Percentiles rank a stretch among this genome's conserved stretches.
phyloP scores from a whole-genome alignment of 2,797 vertebrate species.

The Emys orbicularis region DNA sequence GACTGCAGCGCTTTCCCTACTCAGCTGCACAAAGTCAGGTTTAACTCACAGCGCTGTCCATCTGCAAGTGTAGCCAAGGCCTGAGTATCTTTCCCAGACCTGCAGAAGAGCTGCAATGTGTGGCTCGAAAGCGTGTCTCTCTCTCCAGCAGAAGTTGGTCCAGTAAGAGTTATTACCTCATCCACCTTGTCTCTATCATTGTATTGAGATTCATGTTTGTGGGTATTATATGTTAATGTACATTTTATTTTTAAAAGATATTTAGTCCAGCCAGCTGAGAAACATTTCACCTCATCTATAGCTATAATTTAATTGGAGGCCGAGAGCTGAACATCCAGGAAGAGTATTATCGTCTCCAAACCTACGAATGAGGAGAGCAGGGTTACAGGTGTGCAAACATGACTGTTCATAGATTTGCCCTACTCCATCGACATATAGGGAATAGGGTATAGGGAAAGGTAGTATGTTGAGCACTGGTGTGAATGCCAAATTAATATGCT shows the following conservation, averaged over 20 bases:
- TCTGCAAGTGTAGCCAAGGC: no score
- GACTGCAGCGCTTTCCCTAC: no score
- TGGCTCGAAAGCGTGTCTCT: neutral
- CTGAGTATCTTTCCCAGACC: neutral
- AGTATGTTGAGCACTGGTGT: rapidly evolving
- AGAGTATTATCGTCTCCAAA: neutral
- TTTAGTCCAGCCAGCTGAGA: neutral
- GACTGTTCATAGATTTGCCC: rapidly evolving
- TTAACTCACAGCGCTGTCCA: no score
- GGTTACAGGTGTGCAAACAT: rapidly evolving
- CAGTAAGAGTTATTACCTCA: neutral
- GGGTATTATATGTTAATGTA: neutral
- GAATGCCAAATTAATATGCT: neutral
- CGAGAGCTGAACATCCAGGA: neutral
- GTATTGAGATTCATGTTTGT: neutral
- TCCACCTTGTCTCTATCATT: neutral
- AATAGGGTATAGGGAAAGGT: neutral
- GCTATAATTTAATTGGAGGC: neutral
- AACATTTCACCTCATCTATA: neutral
- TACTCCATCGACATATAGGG: neutral
- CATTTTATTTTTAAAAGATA: neutral
- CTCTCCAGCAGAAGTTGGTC: neutral
- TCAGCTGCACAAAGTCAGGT: no score
- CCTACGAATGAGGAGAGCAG: neutral
- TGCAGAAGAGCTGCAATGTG: neutral